These are phyloP conservation scores for Lasius fuliginosus DNA, from an alignment of 2,888 invertebrate species.

Conservation along the genomic window DNA sequence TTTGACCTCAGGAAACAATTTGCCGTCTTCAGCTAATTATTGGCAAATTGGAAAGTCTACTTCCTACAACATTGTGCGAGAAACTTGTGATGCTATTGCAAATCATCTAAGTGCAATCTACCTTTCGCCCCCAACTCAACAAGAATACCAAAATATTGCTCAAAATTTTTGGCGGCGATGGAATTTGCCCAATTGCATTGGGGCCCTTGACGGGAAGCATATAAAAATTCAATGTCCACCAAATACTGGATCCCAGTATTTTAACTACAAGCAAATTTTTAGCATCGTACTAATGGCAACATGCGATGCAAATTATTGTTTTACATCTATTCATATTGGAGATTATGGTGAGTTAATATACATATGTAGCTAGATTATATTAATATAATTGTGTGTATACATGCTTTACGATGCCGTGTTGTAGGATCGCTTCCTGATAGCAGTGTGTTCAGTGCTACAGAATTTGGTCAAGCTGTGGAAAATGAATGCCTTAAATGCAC, in stretches of 20 bases:
- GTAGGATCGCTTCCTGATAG: background rate
- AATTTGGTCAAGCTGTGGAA: constrained; percentile 16
- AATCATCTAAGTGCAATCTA: background rate
- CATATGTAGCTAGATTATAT: background rate
- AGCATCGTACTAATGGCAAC: constrained; percentile 2
- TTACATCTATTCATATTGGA: constrained; percentile 4
- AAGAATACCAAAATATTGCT: background rate
- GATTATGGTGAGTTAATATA: constrained; percentile 5
- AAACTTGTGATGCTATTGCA: background rate
- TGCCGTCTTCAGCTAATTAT: background rate
- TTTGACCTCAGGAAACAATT: background rate
- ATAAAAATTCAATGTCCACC: constrained; percentile 9
- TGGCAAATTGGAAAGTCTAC: background rate
- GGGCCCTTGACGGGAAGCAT: background rate
- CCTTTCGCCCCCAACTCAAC: background rate
- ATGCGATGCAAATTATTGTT: constrained; percentile 12
- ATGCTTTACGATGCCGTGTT: background rate
- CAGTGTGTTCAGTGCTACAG: constrained; percentile 19
- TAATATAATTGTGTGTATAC: background rate
- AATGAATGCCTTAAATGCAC: background rate
- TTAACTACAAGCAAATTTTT: background rate
- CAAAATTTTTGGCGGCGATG: background rate
- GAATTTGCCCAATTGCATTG: constrained; percentile 2
- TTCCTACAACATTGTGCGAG: background rate
- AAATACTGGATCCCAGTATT: constrained; percentile 8